phyloP scores from a whole-genome alignment of 2,888 invertebrate genomes.

The Erpobdella octoculata region DNA sequence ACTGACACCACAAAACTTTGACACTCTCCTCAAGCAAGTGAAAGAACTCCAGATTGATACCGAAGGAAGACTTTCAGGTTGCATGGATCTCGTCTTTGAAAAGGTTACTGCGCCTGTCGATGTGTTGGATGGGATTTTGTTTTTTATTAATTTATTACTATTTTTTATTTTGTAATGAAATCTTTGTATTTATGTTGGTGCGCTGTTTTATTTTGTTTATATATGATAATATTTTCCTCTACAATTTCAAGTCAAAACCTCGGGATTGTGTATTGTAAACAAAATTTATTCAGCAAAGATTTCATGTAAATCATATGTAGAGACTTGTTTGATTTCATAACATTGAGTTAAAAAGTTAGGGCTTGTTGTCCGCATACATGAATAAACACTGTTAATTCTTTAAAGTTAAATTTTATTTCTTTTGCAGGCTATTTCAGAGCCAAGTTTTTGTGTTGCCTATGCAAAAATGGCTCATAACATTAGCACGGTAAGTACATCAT shows the following conservation, averaged over 20 bases:
- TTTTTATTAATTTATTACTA: slow-evolving; percentile 68
- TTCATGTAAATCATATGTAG: no score
- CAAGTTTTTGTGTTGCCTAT: slow-evolving; percentile 83
- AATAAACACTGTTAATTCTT: not conserved
- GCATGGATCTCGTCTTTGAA: slow-evolving; percentile 83
- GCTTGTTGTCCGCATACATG: no score
- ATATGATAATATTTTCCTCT: not conserved
- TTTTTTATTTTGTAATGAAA: slow-evolving; percentile 27
- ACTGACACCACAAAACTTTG: slow-evolving; percentile 86
- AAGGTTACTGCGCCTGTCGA: slow-evolving; percentile 76
- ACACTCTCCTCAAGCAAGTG: slow-evolving; percentile 71
- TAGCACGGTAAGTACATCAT: slow-evolving; percentile 26
- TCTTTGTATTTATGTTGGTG: not conserved
- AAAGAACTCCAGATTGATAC: slow-evolving; percentile 70
- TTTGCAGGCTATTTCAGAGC: slow-evolving; percentile 75
- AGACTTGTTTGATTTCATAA: no score
- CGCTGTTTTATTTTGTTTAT: not conserved
- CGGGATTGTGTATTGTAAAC: no score
- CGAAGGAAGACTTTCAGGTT: slow-evolving; percentile 68
- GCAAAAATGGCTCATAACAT: slow-evolving; percentile 63
- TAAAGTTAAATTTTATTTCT: not conserved
- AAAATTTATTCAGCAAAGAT: no score
- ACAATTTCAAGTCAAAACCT: not conserved
- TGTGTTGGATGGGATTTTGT: not conserved
- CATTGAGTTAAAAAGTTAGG: no score